A percentile compares a stretch with the other conserved stretches of the same genome.
Evolutionary conservation across 2,113 vertebrate species (phyloP).

Genomic region (Proterorhinus semilunaris): DNA sequence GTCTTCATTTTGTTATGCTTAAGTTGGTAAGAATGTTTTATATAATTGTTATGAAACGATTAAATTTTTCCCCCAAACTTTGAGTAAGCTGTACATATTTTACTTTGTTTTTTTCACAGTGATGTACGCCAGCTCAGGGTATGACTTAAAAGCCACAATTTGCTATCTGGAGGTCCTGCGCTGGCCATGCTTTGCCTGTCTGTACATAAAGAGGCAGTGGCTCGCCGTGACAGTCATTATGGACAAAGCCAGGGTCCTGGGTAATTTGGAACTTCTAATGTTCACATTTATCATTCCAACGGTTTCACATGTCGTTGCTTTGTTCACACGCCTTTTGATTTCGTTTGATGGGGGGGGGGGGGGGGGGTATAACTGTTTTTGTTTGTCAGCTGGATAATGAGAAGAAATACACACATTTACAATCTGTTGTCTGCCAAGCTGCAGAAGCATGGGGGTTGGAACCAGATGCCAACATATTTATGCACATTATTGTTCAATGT

Average conservation of each 20-base stretch:
- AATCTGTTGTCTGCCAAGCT: not conserved
- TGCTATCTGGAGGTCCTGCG: not conserved
- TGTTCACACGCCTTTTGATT: conserved; percentile 1
- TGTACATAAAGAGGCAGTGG: not conserved
- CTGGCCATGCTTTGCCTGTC: not conserved
- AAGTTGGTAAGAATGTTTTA: no score
- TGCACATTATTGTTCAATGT: not conserved
- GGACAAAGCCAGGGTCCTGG: conserved; percentile 3
- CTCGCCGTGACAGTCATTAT: not conserved
- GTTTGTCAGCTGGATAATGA: not conserved
- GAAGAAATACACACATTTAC: not conserved
- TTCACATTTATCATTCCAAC: conserved; percentile 2
- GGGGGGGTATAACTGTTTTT: not conserved
- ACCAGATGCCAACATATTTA: not conserved
- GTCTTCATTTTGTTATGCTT: no score
- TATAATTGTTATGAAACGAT: no score
- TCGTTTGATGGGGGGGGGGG: not conserved
- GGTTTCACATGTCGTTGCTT: not conserved
- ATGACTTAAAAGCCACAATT: not conserved
- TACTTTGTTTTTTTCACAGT: not conserved
- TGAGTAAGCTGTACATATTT: not conserved
- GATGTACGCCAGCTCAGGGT: not conserved
- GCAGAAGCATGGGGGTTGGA: not conserved
- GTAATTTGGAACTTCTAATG: conserved; percentile 4
- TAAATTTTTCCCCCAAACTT: no score